phyloP scores from a whole-genome alignment of 1,140 invertebrate genomes.

The Hycleus phaleratus region DNA sequence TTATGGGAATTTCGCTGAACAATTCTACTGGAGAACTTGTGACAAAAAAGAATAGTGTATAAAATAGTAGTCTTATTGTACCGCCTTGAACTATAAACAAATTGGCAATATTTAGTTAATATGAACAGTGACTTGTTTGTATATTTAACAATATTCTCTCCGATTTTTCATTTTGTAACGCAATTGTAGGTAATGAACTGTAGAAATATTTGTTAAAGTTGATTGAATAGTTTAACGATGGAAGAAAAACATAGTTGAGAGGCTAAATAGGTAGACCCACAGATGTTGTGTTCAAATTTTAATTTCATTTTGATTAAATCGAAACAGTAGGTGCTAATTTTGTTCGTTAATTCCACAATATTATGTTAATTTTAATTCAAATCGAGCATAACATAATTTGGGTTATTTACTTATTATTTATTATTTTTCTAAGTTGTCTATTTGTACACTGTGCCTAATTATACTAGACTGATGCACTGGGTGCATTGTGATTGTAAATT shows the following conservation, averaged over 20 bases:
- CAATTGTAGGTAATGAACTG: conserved; percentile 27
- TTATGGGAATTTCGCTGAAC: too few species aligned
- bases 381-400: too few species aligned
- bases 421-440: conserved; percentile 20
- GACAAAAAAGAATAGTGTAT: too few species aligned
- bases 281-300: conserved; percentile 29
- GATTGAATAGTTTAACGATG: conserved; percentile 35
- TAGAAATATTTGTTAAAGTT: conserved; percentile 32
- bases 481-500: conserved; percentile 31
- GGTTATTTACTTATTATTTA: conserved; percentile 2
- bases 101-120: conserved; percentile 31
- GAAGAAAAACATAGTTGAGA: neutral
- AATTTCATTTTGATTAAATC: too few species aligned
- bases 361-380: too few species aligned
- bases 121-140: conserved; percentile 29
- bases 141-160: conserved; percentile 29
- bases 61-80: neutral
- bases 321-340: too few species aligned
- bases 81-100: conserved; percentile 24
- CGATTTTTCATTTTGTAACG: conserved; percentile 32
- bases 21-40: too few species aligned
- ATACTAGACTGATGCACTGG: conserved; percentile 32
- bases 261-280: conserved; percentile 13
- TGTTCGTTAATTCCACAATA: neutral
- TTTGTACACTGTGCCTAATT: conserved; percentile 39